These are phyloP conservation scores for Pteria penguin DNA, from an alignment of 2,888 invertebrate species.

Conservation along the genomic window DNA sequence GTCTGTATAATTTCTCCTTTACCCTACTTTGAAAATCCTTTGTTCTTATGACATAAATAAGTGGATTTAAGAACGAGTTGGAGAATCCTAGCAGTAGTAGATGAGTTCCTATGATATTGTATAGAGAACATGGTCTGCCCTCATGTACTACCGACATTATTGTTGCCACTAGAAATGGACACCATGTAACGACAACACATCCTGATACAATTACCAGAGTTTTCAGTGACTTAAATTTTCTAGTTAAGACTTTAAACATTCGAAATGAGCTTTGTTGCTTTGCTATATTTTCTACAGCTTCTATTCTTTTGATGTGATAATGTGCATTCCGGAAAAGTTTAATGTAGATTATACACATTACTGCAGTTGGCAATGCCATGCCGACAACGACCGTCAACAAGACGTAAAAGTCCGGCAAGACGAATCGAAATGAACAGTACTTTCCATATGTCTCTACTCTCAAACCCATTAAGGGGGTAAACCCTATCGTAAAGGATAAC, in stretches of 20 bases:
- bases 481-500: slow-evolving; percentile 60
- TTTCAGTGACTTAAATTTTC: slow-evolving; percentile 60
- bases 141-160: slow-evolving; percentile 48
- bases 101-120: slow-evolving; percentile 65
- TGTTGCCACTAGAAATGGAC: slow-evolving; percentile 60
- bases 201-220: slow-evolving; percentile 62
- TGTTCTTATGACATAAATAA: slow-evolving; percentile 70
- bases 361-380: slow-evolving; percentile 56
- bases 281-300: slow-evolving; percentile 57
- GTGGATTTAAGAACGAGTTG: slow-evolving; percentile 72
- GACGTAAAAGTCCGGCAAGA: slow-evolving; percentile 57
- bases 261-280: slow-evolving; percentile 35
- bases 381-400: slow-evolving; percentile 51
- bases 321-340: slow-evolving; percentile 58
- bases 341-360: slow-evolving; percentile 59
- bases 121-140: slow-evolving; percentile 51
- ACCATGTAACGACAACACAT: slow-evolving; percentile 64
- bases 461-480: slow-evolving; percentile 70
- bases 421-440: slow-evolving; percentile 66
- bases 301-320: slow-evolving; percentile 61
- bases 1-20: slow-evolving; percentile 13
- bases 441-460: slow-evolving; percentile 41
- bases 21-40: slow-evolving; percentile 67
- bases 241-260: slow-evolving; percentile 53
- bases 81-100: slow-evolving; percentile 67